These are phyloP conservation scores for Coremacera marginata DNA, from an alignment of 2,888 invertebrate genomes.

Conservation along the genomic window DNA sequence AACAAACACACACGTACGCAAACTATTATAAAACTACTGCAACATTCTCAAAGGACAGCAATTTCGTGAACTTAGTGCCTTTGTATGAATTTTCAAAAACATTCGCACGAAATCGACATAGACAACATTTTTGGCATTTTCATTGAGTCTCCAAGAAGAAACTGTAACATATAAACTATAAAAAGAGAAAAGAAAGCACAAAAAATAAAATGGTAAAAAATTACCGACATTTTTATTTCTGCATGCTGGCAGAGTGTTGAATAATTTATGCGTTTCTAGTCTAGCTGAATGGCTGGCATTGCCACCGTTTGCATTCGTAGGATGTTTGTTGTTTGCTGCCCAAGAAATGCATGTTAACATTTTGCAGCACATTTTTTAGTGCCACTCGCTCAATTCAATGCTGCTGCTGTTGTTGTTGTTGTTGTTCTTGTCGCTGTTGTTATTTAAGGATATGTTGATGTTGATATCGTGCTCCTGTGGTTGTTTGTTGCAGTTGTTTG, in stretches of 20 bases:
- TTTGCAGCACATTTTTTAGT: conserved; percentile 36
- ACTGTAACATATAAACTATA: not conserved
- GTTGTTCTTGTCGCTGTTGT: not conserved
- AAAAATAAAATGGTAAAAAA: not conserved
- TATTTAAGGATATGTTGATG: not conserved
- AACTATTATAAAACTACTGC: conserved; percentile 2
- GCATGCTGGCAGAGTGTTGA: conserved; percentile 24
- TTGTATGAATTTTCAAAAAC: conserved; percentile 1
- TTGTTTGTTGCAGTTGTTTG: conserved; percentile 9
- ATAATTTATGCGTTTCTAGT: conserved; percentile 45
- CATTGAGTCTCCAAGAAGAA: conserved; percentile 23
- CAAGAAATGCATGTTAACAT: conserved; percentile 45
- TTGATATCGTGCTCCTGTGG: not conserved
- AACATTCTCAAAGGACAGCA: conserved; percentile 7
- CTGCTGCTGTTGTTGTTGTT: not conserved
- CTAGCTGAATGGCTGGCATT: no score
- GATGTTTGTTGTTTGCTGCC: conserved; percentile 23
- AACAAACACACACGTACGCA: not conserved
- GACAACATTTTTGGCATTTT: conserved; percentile 40
- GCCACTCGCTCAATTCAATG: not conserved
- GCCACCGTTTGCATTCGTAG: conserved; percentile 32
- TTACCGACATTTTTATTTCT: not conserved
- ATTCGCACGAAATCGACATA: conserved; percentile 34
- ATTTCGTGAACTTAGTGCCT: not conserved
- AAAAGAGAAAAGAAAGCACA: not conserved